Evolutionary conservation across 2,888 invertebrate genomes (phyloP), one percentile per base, ranked within the genome.

Genomic region (Venusia cambrica): DNA sequence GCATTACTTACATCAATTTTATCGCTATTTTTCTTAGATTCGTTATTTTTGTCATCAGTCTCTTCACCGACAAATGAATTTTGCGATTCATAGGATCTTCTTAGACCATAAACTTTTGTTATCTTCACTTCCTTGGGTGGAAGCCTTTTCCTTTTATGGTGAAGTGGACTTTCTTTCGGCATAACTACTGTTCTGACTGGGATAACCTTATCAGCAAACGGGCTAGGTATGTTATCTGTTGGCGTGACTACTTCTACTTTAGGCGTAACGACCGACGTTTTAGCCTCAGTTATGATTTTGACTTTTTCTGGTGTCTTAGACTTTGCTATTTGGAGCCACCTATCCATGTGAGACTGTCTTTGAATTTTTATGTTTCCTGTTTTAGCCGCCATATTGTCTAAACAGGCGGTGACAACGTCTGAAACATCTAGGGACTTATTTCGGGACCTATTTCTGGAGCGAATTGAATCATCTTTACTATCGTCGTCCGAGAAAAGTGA

Each of bases 291-390:
- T 16, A 24, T 19, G 11, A 11, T 28, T 20, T 35, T 40, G 0
- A 36, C 35, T 13, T 87, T 87, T 38, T 87, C 87, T 27, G 87
- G 87, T 0, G 87, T 85, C 57, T 85, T 87, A 1, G 87, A 83
- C 42, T 88, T 88, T 0, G 88, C 87, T 61, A 88, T 88, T 27
- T 84, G 80, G 3, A 88, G 55, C 88, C 88, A 88, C 19, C 79
- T 66, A 36, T 88, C 88, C 88, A 88, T 88, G 36, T 88, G 87
- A 0, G 87, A 84, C 48, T 88, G 88, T 36, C 62, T 77, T 54
- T 85, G 80, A 4, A 87, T 84, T 51, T 76, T 83, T 1, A 76
- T 76, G n/a, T 81, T 81, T 11, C 87, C 87, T 12, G 83, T 77
- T 61, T 85, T 87, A 1, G 85, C 84, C 1, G 83, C 87, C 76